A percentile compares a stretch with the other conserved stretches of the same genome.
Conservation (phyloP, 2,113 vertebrate species). For the Mastomys natalensis region DNA sequence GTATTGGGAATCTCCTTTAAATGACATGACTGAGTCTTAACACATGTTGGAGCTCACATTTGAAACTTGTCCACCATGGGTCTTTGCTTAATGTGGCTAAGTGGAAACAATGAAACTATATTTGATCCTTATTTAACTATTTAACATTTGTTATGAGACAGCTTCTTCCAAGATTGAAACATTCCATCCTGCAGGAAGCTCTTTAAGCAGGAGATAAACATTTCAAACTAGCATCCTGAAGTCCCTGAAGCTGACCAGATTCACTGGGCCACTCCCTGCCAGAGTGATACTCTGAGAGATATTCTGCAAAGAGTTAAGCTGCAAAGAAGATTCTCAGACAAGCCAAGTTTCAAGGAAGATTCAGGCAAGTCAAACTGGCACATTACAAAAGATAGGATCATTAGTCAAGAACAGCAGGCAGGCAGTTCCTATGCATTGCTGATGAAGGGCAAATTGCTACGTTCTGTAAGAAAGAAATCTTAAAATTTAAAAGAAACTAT, state of each 20-base stretch:
- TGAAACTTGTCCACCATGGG: neutral
- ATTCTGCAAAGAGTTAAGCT: neutral
- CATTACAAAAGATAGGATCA: neutral
- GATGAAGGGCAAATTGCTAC: neutral
- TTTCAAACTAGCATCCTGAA: neutral
- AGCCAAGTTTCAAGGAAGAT: neutral
- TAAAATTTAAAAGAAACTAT: neutral
- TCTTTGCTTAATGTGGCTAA: neutral
- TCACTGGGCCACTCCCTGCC: neutral
- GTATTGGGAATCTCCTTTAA: neutral
- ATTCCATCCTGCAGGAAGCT: neutral
- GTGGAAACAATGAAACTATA: conserved; percentile 39
- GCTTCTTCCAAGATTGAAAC: neutral
- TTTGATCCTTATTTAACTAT: neutral
- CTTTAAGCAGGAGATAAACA: neutral
- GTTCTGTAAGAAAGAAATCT: conserved; percentile 22
- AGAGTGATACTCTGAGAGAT: neutral
- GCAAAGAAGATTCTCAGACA: neutral
- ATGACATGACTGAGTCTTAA: neutral
- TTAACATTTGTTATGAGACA: conserved; percentile 16
- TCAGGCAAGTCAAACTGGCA: neutral
- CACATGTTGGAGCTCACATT: neutral
- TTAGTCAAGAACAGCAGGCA: neutral
- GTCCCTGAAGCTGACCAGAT: neutral
- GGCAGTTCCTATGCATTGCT: neutral